phyloP scores from a whole-genome alignment of 2,797 vertebrate species.

The Psittacula echo region DNA sequence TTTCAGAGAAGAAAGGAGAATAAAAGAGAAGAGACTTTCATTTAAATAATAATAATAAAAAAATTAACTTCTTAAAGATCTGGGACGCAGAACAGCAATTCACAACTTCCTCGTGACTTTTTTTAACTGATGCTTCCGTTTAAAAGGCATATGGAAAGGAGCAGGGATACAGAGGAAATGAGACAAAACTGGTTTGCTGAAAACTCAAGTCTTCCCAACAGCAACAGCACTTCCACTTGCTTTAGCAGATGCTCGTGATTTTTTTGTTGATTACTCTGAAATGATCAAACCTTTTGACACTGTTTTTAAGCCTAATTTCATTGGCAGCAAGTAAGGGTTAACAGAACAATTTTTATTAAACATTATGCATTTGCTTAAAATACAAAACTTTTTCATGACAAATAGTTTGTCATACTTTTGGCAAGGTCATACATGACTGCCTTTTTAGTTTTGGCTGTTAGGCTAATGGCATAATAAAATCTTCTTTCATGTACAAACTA shows the following conservation, averaged over 20 bases:
- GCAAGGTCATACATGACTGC: conserved; percentile 71
- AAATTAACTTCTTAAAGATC: background rate
- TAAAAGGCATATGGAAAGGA: background rate
- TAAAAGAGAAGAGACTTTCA: background rate
- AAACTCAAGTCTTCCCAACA: background rate
- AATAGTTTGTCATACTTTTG: conserved; percentile 62
- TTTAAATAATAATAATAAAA: background rate
- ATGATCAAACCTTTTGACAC: background rate
- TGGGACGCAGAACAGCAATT: background rate
- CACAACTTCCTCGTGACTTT: background rate
- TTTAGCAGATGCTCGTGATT: background rate
- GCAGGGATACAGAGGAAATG: background rate
- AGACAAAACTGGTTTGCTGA: background rate
- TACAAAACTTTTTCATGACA: conserved; percentile 36
- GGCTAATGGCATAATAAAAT: conserved; percentile 78
- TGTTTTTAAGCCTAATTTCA: conserved; percentile 5
- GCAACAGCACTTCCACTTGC: background rate
- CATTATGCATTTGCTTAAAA: conserved; percentile 15
- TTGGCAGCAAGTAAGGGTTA: conserved; percentile 43
- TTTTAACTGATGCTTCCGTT: background rate
- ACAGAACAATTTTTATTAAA: conserved; percentile 45
- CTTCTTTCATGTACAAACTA: conserved; percentile 79
- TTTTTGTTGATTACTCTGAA: background rate
- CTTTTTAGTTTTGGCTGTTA: conserved; percentile 70
- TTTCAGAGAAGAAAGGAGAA: background rate